Percentiles rank a stretch among this genome's conserved stretches.
Conservation (phyloP, 1,140 invertebrate species). For the Drosophila chauvacae region DNA sequence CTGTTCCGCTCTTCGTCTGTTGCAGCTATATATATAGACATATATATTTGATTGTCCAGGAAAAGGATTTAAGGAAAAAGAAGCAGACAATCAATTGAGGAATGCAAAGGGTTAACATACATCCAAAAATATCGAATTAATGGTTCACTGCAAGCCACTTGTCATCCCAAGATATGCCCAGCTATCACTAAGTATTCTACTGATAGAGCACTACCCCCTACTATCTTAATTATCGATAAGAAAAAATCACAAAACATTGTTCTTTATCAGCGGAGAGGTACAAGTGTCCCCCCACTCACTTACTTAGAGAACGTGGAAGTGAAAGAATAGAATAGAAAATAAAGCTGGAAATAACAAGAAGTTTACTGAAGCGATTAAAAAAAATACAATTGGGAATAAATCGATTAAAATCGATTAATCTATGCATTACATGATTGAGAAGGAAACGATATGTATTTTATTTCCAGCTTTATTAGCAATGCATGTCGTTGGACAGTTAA, state of each 20-base stretch:
- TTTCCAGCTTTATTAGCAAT: background rate
- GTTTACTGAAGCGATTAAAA: no score
- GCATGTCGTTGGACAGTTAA: no score
- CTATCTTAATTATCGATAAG: conserved; percentile 13
- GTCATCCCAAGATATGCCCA: background rate
- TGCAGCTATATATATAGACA: conserved; percentile 58
- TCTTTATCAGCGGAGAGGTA: background rate
- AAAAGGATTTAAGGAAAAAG: background rate
- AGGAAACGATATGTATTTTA: no score
- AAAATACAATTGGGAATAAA: no score
- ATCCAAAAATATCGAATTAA: background rate
- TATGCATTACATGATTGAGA: no score
- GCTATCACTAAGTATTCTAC: background rate
- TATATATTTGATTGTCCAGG: background rate
- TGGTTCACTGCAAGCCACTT: background rate
- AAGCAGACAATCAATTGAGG: conserved; percentile 6
- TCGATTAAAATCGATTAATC: no score
- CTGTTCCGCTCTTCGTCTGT: conserved; percentile 84
- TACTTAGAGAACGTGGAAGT: background rate
- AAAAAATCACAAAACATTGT: conserved; percentile 1
- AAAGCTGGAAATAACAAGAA: no score
- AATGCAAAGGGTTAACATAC: background rate
- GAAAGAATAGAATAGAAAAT: background rate
- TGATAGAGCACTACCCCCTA: background rate
- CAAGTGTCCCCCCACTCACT: background rate